Conservation (phyloP, 1,140 invertebrate genomes). For the Aphelenchoides avenae region DNA sequence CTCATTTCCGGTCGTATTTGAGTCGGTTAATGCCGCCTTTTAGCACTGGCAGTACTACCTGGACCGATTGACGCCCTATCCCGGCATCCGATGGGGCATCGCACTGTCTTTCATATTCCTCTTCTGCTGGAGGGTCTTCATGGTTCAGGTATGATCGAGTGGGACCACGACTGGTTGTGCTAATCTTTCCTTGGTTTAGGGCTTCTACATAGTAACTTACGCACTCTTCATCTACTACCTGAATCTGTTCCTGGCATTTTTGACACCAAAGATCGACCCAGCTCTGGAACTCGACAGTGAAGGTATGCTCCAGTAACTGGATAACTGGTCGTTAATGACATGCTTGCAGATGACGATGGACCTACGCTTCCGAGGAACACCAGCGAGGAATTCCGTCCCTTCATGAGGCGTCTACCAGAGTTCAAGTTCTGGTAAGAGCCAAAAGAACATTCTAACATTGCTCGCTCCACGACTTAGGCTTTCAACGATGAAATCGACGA, state of each 20-base stretch:
- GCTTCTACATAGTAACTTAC: constrained; percentile 99
- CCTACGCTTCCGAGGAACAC: constrained; percentile 76
- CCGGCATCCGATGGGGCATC: constrained; percentile 49
- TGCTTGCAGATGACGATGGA: constrained; percentile 48
- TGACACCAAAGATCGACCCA: constrained; percentile 98
- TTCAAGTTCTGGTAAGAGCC: constrained; percentile 89
- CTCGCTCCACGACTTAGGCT: constrained; percentile 64
- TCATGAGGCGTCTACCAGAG: constrained; percentile 92
- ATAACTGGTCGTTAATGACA: not conserved
- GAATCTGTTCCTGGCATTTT: constrained; percentile 97
- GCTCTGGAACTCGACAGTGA: constrained; percentile 53
- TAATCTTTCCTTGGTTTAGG: constrained; percentile 60
- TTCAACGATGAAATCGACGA: constrained; percentile 88
- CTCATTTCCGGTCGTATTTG: not conserved
- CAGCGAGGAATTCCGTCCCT: constrained; percentile 96
- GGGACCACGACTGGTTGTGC: not conserved
- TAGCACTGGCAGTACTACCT: constrained; percentile 58
- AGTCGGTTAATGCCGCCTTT: no score
- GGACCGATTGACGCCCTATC: constrained; percentile 56
- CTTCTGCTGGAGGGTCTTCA: constrained; percentile 38
- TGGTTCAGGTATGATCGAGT: constrained; percentile 21
- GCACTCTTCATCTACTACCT: constrained; percentile 96
- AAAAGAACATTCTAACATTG: no score
- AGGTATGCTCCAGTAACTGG: constrained; percentile 14
- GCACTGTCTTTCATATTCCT: constrained; percentile 26